phyloP scores from a whole-genome alignment of 2,888 invertebrate species.

The Anthrax anthrax region DNA sequence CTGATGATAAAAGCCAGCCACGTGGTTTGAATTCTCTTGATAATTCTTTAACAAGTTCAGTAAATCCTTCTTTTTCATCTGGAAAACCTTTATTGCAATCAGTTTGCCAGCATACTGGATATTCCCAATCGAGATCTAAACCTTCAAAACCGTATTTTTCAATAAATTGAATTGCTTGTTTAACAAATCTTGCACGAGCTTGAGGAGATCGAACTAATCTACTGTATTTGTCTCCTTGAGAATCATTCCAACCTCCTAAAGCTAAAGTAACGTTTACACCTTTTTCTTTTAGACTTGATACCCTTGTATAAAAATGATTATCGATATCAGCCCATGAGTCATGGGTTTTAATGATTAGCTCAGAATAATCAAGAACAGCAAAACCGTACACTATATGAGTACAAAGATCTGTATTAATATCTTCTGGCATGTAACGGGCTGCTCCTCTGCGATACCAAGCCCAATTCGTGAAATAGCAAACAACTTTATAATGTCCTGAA shows the following conservation, averaged over 20 bases:
- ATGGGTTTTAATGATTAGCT: conserved; percentile 63
- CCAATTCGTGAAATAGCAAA: conserved; percentile 90
- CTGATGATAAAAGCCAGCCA: conserved; percentile 61
- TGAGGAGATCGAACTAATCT: conserved; percentile 61
- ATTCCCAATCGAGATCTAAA: conserved; percentile 92
- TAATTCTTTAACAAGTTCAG: conserved; percentile 57
- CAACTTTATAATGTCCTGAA: conserved; percentile 60
- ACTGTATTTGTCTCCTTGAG: conserved; percentile 79
- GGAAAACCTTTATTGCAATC: conserved; percentile 73
- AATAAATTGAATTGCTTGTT: conserved; percentile 59
- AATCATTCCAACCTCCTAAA: conserved; percentile 93
- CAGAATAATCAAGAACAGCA: conserved; percentile 73
- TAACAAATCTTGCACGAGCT: conserved; percentile 58
- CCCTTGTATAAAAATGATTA: conserved; percentile 74
- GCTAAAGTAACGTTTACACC: conserved; percentile 76
- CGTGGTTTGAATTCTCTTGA: conserved; percentile 49
- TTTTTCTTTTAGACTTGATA: conserved; percentile 59
- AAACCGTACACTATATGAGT: conserved; percentile 90
- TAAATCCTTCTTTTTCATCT: conserved; percentile 70
- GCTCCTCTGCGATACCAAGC: conserved; percentile 75
- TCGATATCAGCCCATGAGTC: conserved; percentile 86
- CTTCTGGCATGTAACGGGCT: conserved; percentile 71
- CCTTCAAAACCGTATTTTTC: conserved; percentile 77
- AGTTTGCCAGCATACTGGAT: conserved; percentile 58
- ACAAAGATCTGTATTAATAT: conserved; percentile 75